Conservation (phyloP, 2,797 vertebrate genomes). For the Myotis planiceps region DNA sequence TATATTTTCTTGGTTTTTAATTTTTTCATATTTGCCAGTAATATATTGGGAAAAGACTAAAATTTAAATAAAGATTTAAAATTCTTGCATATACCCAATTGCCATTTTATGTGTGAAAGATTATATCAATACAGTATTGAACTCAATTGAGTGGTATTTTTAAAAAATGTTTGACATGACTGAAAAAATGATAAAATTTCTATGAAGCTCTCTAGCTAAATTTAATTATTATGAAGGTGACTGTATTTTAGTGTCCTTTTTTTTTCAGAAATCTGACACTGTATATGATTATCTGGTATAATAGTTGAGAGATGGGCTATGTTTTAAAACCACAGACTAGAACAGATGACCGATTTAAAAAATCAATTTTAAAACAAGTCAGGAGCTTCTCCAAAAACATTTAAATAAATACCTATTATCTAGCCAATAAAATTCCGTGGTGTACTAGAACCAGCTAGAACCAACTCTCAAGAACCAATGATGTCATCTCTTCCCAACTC, state of each 20-base stretch:
- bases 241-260: background rate
- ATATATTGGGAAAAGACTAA: background rate
- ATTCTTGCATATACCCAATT: background rate
- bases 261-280: background rate
- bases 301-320: background rate
- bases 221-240: background rate
- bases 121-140: background rate
- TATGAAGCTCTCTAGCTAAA: background rate
- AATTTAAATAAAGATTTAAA: slow-evolving; percentile 55
- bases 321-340: background rate
- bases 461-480: background rate
- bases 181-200: background rate
- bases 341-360: background rate
- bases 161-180: background rate
- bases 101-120: slow-evolving; percentile 29
- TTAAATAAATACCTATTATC: background rate
- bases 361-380: background rate
- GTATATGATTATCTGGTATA: background rate
- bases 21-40: background rate
- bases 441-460: background rate
- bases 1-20: background rate
- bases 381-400: background rate
- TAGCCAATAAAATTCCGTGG: background rate
- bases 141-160: background rate
- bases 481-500: background rate